A percentile compares a stretch with the other conserved stretches of the same genome.
phyloP scores from a whole-genome alignment of 2,797 vertebrate species.

The Gallinago nigripennis region DNA sequence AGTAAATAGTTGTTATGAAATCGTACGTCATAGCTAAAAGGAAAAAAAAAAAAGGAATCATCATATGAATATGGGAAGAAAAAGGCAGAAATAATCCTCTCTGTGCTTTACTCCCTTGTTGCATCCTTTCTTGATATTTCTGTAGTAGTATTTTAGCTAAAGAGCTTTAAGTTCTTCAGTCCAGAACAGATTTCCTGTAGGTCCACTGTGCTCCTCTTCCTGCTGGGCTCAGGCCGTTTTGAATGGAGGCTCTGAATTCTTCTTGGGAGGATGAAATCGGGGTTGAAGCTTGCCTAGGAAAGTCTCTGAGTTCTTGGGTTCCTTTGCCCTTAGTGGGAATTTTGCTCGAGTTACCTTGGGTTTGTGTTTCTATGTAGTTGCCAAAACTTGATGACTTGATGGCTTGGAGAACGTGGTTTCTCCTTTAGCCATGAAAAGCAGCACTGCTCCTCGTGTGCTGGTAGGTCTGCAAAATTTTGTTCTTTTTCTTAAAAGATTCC shows the following conservation, averaged over 20 bases:
- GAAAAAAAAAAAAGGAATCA: neutral
- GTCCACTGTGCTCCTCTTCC: neutral
- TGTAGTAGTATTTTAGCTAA: neutral
- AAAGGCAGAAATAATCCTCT: neutral
- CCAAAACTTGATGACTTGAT: neutral
- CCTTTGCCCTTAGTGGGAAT: neutral
- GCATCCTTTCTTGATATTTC: neutral
- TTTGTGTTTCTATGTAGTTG: neutral
- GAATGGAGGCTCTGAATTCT: neutral
- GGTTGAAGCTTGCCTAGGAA: neutral
- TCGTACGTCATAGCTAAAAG: neutral
- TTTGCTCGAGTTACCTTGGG: neutral
- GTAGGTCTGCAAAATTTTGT: neutral
- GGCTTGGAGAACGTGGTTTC: neutral
- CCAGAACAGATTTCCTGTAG: neutral
- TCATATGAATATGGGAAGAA: neutral
- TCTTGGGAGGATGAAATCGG: rapidly evolving
- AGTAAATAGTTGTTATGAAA: constrained; percentile 65
- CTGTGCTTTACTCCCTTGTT: neutral
- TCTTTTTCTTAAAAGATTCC: neutral
- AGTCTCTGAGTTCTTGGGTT: neutral
- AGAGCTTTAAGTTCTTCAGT: neutral
- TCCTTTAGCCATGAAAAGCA: neutral
- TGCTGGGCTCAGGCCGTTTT: neutral
- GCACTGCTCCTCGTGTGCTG: neutral